Conservation (phyloP, 2,797 vertebrate species). For the Myotis myotis region DNA sequence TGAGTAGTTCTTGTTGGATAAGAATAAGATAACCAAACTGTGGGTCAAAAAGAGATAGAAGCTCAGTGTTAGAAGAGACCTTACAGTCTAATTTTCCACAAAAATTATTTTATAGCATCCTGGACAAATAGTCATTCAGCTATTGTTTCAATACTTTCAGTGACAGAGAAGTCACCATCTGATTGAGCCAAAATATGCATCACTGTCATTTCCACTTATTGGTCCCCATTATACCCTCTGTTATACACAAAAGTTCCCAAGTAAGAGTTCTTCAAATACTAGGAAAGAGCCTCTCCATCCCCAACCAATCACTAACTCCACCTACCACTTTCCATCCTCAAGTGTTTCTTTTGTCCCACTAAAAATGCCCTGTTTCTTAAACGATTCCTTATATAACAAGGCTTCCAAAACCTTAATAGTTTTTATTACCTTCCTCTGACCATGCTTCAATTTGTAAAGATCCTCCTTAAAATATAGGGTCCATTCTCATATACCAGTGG, state of each 20-base stretch:
- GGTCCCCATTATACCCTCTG: not conserved
- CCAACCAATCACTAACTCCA: not conserved
- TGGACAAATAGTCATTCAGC: not conserved
- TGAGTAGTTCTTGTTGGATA: not conserved
- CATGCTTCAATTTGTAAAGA: not conserved
- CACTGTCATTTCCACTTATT: not conserved
- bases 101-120: not conserved
- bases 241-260: not conserved
- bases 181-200: not conserved
- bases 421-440: not conserved
- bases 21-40: not conserved
- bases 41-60: not conserved
- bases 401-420: not conserved
- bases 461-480: not conserved
- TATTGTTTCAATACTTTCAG: not conserved
- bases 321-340: not conserved
- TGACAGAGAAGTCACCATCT: not conserved
- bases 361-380: not conserved
- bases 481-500: not conserved
- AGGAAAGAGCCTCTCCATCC: not conserved
- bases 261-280: not conserved
- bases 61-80: not conserved
- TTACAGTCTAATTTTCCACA: not conserved
- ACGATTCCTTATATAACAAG: not conserved
- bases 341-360: not conserved